phyloP scores from a whole-genome alignment of 2,797 vertebrate species.

The Furcifer pardalis region DNA sequence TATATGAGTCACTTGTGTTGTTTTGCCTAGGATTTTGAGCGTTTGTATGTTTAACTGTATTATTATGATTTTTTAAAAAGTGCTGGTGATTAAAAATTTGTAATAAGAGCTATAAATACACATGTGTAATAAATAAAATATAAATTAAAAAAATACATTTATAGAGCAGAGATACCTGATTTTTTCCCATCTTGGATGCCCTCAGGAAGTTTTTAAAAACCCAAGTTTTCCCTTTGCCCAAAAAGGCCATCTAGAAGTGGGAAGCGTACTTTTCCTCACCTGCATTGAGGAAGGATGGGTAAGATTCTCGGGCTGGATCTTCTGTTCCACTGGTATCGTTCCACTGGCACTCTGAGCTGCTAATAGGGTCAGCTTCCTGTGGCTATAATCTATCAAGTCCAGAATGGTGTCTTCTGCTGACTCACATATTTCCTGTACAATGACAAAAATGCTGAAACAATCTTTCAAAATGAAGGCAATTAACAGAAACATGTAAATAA shows the following conservation, averaged over 20 bases:
- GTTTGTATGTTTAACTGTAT: not conserved
- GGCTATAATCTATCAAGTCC: constrained; percentile 95
- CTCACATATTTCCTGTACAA: constrained; percentile 87
- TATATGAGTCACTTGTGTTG: too few relatives aligned
- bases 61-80: not conserved
- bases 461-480: constrained; percentile 16
- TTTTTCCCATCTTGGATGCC: not conserved
- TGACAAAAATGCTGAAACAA: not conserved
- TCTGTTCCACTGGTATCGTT: constrained; percentile 8
- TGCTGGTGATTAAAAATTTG: not conserved
- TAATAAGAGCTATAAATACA: not conserved
- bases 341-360: constrained; percentile 68
- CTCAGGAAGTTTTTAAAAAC: not conserved
- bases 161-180: not conserved
- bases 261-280: constrained; percentile 71
- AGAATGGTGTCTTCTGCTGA: constrained; percentile 87
- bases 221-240: not conserved
- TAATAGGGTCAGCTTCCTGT: constrained; percentile 90
- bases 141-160: not conserved
- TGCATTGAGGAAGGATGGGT: constrained; percentile 74
- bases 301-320: constrained; percentile 34
- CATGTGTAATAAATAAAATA: not conserved
- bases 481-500: not conserved
- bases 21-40: not conserved
- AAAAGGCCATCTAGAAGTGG: not conserved